These are phyloP conservation scores for Uloborus diversus DNA, from an alignment of 1,140 invertebrate species.

Conservation along the genomic window DNA sequence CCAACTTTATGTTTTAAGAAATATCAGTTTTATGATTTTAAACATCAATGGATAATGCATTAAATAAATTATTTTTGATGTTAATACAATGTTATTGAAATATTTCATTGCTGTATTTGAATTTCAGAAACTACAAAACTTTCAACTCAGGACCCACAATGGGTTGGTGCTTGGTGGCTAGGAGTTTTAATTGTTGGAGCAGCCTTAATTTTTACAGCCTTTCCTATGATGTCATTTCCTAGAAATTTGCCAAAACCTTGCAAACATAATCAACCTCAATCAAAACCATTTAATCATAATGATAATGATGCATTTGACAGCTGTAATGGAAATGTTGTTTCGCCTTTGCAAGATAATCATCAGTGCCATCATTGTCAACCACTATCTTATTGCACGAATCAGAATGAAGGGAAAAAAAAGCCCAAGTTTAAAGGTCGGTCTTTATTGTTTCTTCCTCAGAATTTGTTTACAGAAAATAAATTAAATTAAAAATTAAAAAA, in stretches of 20 bases:
- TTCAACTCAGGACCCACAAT: slow-evolving; percentile 83
- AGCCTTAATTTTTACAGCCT: slow-evolving; percentile 79
- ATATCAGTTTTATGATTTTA: too few relatives aligned
- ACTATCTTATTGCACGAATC: neutral
- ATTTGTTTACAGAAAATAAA: too few relatives aligned
- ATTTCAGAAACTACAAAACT: slow-evolving; percentile 46
- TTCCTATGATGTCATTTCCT: slow-evolving; percentile 90
- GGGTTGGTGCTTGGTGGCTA: slow-evolving; percentile 93
- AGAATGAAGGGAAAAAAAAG: neutral
- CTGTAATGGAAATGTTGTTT: neutral
- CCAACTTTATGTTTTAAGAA: too few relatives aligned
- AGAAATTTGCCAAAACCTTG: slow-evolving; percentile 69
- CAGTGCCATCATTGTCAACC: slow-evolving; percentile 18
- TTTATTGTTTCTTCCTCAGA: neutral
- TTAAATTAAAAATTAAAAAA: too few relatives aligned
- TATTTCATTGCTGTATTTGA: too few relatives aligned
- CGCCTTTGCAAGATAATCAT: neutral
- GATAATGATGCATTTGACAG: neutral
- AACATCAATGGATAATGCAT: too few relatives aligned
- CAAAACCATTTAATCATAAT: slow-evolving; percentile 29
- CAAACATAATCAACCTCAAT: neutral
- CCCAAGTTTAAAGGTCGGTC: slow-evolving; percentile 23
- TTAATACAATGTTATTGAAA: too few relatives aligned
- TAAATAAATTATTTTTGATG: too few relatives aligned
- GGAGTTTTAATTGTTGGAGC: slow-evolving; percentile 82